phyloP scores from a whole-genome alignment of 2,113 vertebrate genomes.

The Peromyscus leucopus region DNA sequence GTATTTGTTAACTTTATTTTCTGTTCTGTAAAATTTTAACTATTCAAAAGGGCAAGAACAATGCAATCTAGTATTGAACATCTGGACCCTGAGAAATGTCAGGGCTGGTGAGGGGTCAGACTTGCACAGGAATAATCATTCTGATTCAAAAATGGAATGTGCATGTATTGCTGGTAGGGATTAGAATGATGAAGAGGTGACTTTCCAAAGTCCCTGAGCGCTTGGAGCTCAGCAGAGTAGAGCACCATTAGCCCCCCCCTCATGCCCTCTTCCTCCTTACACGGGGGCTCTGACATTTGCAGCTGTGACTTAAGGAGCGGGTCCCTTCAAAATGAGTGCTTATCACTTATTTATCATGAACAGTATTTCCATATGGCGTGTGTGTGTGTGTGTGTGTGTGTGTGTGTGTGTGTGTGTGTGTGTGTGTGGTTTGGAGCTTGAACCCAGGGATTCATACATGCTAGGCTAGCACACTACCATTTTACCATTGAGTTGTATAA shows the following conservation, averaged over 20 bases:
- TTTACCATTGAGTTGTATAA: not conserved
- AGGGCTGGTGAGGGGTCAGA: not conserved
- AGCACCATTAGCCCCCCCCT: not conserved
- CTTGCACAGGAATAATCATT: not conserved
- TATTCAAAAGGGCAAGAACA: not conserved
- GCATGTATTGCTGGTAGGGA: not conserved
- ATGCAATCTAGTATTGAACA: not conserved
- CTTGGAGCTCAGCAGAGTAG: not conserved
- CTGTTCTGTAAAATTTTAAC: constrained; percentile 2
- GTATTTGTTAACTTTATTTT: constrained; percentile 14
- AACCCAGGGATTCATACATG: not conserved
- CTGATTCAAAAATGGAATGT: not conserved
- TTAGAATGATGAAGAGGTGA: not conserved
- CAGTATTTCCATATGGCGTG: not conserved
- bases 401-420: not conserved
- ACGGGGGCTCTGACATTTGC: not conserved
- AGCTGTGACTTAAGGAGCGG: not conserved
- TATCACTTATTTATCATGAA: not conserved
- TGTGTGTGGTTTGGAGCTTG: not conserved
- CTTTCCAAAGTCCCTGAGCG: not conserved
- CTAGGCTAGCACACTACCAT: not conserved
- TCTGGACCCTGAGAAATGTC: not conserved
- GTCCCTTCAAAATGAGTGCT: not conserved
- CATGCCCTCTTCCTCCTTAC: not conserved
- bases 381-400: not conserved